Base-by-base conservation (phyloP, 1,140 invertebrate genomes). In the Pinna nobilis region DNA sequence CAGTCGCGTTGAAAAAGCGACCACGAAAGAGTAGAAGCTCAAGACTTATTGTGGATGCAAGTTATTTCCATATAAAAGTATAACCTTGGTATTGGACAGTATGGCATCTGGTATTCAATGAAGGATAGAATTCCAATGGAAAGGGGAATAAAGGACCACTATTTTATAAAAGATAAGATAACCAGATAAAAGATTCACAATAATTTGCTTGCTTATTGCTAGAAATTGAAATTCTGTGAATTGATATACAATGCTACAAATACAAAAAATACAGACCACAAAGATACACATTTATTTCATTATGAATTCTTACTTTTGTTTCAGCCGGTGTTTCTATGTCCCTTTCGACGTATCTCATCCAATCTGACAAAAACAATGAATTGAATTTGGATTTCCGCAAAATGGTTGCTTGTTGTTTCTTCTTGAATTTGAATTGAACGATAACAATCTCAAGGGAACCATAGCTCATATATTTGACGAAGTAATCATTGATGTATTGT, bases 401-500 rank as follows among this genome's bases (percentile, higher is more conserved):
- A 11, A 57, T 15, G 2, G 50, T 55, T 0, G 70, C 60, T 18
- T 70, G 51, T 28, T 61, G 47, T 18, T 61, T 49, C 1, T 51
- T 47, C 13, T 61, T 49, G 50, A 78, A 82, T 32, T 72, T 77
- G 67, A 82, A 77, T 63, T 82, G 76, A 9, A 82, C 70, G 28
- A 82, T 65, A 0, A 82, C 73, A 1, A 78, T 65, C 55, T 82
- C 81, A 61, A 82, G 49, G 0, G 77, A 80, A 0, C 81, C 81
- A 44, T 79, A 80, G 32, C 76, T 79, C 3, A 76, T 59, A 35
- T 79, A 66, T 20, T 75, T 76, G 13, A 82, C 59, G 66, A 76
- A 82, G 47, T 66, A 80, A 32, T 76, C 76, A 3, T 67, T 70
- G 15, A 70, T 50, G 50, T 65, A 70, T 50, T 66, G 37, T 20